These are phyloP conservation scores for Cydia strobilella DNA, from an alignment of 1,140 invertebrate genomes.

Conservation along the genomic window DNA sequence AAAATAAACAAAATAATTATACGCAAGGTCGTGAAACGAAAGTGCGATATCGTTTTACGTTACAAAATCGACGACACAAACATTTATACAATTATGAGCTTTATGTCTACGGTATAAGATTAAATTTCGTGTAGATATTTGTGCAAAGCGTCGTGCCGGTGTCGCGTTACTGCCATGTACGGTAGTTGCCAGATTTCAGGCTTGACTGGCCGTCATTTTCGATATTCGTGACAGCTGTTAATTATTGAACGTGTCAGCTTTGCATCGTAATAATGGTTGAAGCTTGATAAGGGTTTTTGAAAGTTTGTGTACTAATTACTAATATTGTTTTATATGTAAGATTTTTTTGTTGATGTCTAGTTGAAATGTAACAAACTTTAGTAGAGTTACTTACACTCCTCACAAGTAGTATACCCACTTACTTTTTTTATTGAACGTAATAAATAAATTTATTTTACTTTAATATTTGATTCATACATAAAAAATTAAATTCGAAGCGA, in stretches of 20 bases:
- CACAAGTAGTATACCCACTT: too few species aligned
- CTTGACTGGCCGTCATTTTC: slow-evolving; percentile 40
- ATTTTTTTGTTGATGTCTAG: background rate
- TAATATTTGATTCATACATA: background rate
- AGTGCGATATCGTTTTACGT: slow-evolving; percentile 29
- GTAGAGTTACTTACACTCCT: too few species aligned
- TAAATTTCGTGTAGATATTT: background rate
- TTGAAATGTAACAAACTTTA: background rate
- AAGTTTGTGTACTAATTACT: slow-evolving; percentile 11
- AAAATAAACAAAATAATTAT: slow-evolving; percentile 13
- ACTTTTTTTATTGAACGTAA: background rate
- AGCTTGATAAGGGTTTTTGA: slow-evolving; percentile 10
- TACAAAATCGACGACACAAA: background rate
- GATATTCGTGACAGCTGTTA: slow-evolving; percentile 37
- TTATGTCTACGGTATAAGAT: slow-evolving; percentile 19
- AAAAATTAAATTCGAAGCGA: too few species aligned
- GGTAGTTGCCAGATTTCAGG: slow-evolving; percentile 46
- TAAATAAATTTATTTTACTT: background rate
- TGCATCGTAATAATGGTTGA: background rate
- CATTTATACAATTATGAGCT: slow-evolving; percentile 31
- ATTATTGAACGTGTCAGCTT: slow-evolving; percentile 27
- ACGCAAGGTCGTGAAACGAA: slow-evolving; percentile 31
- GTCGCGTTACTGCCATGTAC: slow-evolving; percentile 47
- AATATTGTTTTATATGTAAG: background rate
- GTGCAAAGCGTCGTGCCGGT: slow-evolving; percentile 22